phyloP scores from a whole-genome alignment of 2,113 vertebrate species.

The Odobenus rosmarus region DNA sequence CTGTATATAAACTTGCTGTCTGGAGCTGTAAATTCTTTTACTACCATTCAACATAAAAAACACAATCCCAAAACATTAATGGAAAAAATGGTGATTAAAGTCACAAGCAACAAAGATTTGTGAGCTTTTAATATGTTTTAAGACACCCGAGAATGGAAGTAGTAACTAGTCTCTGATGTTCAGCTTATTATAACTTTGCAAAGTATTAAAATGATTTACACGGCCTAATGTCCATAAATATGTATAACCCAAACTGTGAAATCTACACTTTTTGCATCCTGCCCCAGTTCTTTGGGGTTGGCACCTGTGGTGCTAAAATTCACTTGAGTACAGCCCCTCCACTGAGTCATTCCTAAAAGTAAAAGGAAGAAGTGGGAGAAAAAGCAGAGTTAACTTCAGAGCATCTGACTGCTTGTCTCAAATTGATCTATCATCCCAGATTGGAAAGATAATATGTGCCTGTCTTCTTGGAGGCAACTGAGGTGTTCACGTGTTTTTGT shows the following conservation, averaged over 20 bases:
- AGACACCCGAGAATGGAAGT: neutral
- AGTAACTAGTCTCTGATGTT: neutral
- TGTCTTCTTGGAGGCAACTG: neutral
- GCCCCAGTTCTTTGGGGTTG: neutral
- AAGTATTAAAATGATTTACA: neutral
- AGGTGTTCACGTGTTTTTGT: neutral
- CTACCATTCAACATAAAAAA: neutral
- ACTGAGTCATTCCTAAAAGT: neutral
- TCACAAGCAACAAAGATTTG: neutral
- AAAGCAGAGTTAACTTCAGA: neutral
- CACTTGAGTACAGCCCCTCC: neutral
- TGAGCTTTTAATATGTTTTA: neutral
- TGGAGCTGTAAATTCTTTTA: constrained; percentile 1
- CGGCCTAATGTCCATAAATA: neutral
- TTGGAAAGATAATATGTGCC: neutral
- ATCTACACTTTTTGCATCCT: neutral
- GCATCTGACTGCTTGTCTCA: neutral
- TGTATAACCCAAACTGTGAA: neutral
- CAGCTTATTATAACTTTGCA: neutral
- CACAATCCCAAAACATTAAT: neutral
- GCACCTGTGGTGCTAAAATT: neutral
- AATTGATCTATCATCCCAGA: neutral
- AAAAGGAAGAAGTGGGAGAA: neutral
- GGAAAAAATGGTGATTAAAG: constrained; percentile 41
- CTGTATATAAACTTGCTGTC: neutral